Conservation (phyloP, 2,797 vertebrate genomes). For the Enteromius afrohamiltoni region DNA sequence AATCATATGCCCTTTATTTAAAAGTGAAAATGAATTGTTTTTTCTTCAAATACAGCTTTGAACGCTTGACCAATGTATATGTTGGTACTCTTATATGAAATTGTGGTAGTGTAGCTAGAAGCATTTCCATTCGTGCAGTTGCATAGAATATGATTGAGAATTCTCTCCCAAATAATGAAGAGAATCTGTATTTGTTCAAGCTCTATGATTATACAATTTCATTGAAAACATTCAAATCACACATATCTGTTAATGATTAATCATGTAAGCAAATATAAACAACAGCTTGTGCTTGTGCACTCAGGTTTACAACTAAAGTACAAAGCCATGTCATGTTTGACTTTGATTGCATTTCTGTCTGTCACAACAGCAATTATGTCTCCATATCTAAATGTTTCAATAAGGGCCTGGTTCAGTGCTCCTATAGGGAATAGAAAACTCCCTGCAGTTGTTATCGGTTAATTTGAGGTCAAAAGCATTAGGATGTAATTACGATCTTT, state of each 20-base stretch:
- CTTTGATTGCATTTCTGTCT: conserved; percentile 41
- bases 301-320: conserved; percentile 34
- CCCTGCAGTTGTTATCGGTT: conserved; percentile 46
- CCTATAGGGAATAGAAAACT: conserved; percentile 35
- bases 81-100: background rate
- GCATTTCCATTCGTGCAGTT: background rate
- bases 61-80: background rate
- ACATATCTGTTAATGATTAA: conserved; percentile 15
- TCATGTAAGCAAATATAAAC: conserved; percentile 25
- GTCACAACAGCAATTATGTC: conserved; percentile 51
- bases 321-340: conserved; percentile 43
- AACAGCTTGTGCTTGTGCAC: conserved; percentile 10
- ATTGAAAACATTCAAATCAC: background rate
- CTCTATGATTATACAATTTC: background rate
- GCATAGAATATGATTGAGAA: background rate
- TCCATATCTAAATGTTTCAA: conserved; percentile 31
- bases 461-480: conserved; percentile 55
- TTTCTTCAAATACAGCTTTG: background rate
- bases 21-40: background rate
- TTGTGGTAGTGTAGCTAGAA: no score
- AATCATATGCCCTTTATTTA: conserved; percentile 21
- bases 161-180: background rate
- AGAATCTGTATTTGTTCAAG: background rate
- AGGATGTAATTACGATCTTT: conserved; percentile 47
- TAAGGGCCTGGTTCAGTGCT: background rate